Base-by-base conservation (phyloP, 2,113 vertebrate genomes). In the Syngnathus typhle region DNA sequence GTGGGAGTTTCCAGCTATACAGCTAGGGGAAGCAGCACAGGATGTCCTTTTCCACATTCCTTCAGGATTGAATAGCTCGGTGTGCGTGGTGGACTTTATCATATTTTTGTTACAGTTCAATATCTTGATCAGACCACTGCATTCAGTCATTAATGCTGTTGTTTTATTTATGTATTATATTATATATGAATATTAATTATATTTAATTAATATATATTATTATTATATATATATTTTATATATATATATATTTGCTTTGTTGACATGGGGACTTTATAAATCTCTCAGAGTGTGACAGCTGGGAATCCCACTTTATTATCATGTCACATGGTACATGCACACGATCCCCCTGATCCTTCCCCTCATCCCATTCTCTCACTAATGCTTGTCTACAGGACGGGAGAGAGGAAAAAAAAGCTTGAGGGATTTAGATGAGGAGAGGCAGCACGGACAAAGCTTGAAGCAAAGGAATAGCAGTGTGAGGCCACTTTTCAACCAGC, bases 1-100 rank as follows among this genome's bases (percentile, higher is more conserved):
- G 54, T 82, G 84, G 85, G 86, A 87, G 85, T 89, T 89, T 90
- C 88, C 88, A 87, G 79, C 73, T 77, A 77, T 83, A 83, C 77
- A 83, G 84, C 74, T 68, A 68, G 75, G 81, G 88, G 86, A 89
- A 90, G 84, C 80, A 47, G 78, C 65, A 78, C 84, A 90, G 86
- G 88, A 90, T 54, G 21, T 90, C 88, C 85, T 82, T 79, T 72
- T 85, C 86, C 86, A 86, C 77, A 81, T 82, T 77, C 83, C 80
- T 84, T 65, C 81, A 73, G 65, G 49, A 78, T 67, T 70, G 71
- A 81, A 70, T 51, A 56, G 65, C 41, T 16, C 15, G 6, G 44
- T 46, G 13, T 15, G 16, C 13, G 44, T 46, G 12, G 71, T 54
- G 7, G 51, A 54, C 51, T 43, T 43, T 43, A 43, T 43, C 11